These are phyloP conservation scores for Sinotaia quadrata DNA, from an alignment of 2,888 invertebrate genomes.

Conservation along the genomic window DNA sequence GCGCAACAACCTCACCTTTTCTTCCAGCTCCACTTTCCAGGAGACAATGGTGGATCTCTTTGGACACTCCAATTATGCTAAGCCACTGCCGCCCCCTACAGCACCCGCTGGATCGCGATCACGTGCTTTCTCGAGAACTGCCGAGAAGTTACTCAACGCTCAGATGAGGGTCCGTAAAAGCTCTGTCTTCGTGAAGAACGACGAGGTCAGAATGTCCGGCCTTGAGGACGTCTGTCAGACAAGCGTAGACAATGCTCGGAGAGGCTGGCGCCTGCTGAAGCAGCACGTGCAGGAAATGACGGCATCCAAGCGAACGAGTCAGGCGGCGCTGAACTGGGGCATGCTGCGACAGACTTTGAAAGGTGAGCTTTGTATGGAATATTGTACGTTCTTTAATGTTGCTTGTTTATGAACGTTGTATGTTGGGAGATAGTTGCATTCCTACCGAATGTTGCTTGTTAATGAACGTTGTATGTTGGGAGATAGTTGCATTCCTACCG, in stretches of 20 bases:
- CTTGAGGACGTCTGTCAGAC: conserved; percentile 16
- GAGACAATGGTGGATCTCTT: conserved; percentile 56
- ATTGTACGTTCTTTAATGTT: too few relatives aligned
- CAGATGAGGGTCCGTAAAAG: conserved; percentile 5
- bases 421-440: too few relatives aligned
- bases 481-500: too few relatives aligned
- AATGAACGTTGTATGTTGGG: too few relatives aligned
- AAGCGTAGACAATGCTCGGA: conserved; percentile 36
- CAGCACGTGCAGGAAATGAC: conserved; percentile 53
- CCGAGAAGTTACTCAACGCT: conserved; percentile 15
- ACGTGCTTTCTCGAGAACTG: conserved; percentile 11
- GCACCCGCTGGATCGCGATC: conserved; percentile 23
- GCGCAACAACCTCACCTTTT: conserved; percentile 51
- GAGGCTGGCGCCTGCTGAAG: conserved; percentile 57
- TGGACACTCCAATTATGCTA: conserved; percentile 53
- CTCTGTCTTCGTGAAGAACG: conserved; percentile 22
- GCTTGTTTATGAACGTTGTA: too few relatives aligned
- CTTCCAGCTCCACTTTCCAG: conserved; percentile 54
- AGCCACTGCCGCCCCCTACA: conserved; percentile 42
- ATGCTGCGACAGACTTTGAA: conserved; percentile 55
- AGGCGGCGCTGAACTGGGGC: conserved; percentile 51
- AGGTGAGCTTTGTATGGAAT: too few relatives aligned
- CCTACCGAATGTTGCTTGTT: too few relatives aligned
- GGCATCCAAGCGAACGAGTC: conserved; percentile 46
- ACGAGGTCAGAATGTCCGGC: background rate